These are phyloP conservation scores for Diglossa brunneiventris DNA, from an alignment of 2,113 vertebrate species.

Conservation along the genomic window DNA sequence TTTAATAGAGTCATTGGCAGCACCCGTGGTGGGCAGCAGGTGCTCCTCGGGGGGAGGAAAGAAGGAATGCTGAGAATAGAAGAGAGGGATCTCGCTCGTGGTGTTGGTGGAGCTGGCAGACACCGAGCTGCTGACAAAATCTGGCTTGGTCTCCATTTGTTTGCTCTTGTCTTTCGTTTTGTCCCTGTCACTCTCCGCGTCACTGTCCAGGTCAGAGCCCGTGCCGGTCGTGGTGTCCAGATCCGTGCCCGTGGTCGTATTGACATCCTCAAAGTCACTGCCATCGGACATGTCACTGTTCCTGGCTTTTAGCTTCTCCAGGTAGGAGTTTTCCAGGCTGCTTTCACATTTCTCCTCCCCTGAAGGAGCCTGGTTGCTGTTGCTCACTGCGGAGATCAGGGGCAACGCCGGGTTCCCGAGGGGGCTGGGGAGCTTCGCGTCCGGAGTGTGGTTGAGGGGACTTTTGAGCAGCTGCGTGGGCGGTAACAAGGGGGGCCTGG, in stretches of 20 bases:
- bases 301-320: constrained; percentile 87
- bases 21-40: constrained; percentile 82
- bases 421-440: constrained; percentile 88
- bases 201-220: constrained; percentile 92
- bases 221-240: constrained; percentile 95
- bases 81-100: constrained; percentile 81
- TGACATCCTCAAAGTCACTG: constrained; percentile 97
- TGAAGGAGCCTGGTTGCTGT: constrained; percentile 52
- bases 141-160: constrained; percentile 76
- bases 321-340: constrained; percentile 79
- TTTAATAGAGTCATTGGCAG: constrained; percentile 96
- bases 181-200: constrained; percentile 88
- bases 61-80: constrained; percentile 91
- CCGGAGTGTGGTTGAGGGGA: constrained; percentile 84
- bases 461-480: constrained; percentile 91
- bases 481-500: constrained; percentile 90
- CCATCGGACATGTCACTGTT: constrained; percentile 90
- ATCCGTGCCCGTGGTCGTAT: constrained; percentile 95
- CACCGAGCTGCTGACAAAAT: constrained; percentile 73
- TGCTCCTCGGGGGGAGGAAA: constrained; percentile 95
- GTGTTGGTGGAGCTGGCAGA: constrained; percentile 76
- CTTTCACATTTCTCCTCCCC: constrained; percentile 81
- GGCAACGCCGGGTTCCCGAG: constrained; percentile 83
- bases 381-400: constrained; percentile 81
- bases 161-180: constrained; percentile 76